These are phyloP conservation scores for Hymenopus coronatus DNA, from an alignment of 2,888 invertebrate species.

Conservation along the genomic window DNA sequence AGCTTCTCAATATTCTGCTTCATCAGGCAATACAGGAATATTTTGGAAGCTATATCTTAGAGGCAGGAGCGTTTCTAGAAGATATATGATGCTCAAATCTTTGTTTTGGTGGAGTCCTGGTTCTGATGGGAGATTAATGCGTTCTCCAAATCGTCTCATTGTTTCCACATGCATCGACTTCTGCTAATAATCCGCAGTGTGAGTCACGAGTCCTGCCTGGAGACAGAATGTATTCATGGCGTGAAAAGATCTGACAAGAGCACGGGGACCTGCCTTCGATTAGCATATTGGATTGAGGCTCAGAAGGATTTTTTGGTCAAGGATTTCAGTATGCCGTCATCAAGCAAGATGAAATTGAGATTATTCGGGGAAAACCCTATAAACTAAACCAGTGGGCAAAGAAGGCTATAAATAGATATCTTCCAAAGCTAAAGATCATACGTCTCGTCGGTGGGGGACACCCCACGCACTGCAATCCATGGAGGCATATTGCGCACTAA, in stretches of 20 bases:
- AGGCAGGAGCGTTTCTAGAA: background rate
- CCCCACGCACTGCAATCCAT: too few species aligned
- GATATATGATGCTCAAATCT: background rate
- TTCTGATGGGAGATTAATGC: background rate
- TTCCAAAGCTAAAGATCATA: too few species aligned
- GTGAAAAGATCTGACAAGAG: background rate
- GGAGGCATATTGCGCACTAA: too few species aligned
- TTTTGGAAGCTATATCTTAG: too few species aligned
- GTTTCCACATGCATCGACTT: background rate
- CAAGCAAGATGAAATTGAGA: too few species aligned
- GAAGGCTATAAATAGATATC: too few species aligned
- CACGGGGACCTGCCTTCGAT: background rate
- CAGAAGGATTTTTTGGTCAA: background rate
- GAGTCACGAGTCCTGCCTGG: background rate
- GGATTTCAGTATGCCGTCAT: too few species aligned
- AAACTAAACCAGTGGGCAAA: too few species aligned
- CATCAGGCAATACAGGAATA: too few species aligned
- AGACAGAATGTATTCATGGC: background rate
- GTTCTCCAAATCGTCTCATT: background rate
- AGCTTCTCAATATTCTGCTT: too few species aligned
- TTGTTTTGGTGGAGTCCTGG: background rate
- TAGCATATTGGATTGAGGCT: background rate
- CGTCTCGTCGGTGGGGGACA: too few species aligned
- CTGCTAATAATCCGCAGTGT: background rate
- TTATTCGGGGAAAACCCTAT: too few species aligned